A percentile compares a stretch with the other conserved stretches of the same genome.
phyloP scores from a whole-genome alignment of 2,113 vertebrate genomes.

The Pheucticus melanocephalus region DNA sequence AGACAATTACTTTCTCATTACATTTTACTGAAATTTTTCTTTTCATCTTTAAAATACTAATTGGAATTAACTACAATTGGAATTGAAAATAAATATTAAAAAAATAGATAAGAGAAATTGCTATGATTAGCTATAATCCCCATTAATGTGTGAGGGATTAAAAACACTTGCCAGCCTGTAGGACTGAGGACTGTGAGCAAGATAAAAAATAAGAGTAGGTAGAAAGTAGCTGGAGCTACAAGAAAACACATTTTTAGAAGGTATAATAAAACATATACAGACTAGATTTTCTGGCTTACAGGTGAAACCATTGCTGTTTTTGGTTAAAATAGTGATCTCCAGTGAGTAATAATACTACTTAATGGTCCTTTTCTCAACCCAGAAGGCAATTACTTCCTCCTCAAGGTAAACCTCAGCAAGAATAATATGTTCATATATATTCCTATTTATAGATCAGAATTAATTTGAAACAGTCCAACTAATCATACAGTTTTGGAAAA shows the following conservation, averaged over 20 bases:
- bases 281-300: neutral
- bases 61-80: neutral
- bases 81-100: neutral
- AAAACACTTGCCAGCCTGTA: neutral
- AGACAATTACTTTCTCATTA: neutral
- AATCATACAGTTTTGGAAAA: neutral
- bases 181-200: neutral
- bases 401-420: neutral
- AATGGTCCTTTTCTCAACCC: neutral
- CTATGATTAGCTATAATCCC: neutral
- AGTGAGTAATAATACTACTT: neutral
- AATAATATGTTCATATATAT: neutral
- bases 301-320: neutral
- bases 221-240: neutral
- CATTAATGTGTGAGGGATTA: neutral
- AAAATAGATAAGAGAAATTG: neutral
- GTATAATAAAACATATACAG: neutral
- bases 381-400: constrained; percentile 18
- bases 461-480: neutral
- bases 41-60: neutral
- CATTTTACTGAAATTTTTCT: neutral
- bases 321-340: constrained; percentile 31
- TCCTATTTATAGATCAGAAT: neutral
- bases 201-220: neutral
- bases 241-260: constrained; percentile 5